Percentiles rank a stretch among this genome's conserved stretches.
These are phyloP conservation scores for Prosapia bicincta DNA, from an alignment of 2,888 invertebrate species.

Conservation along the genomic window DNA sequence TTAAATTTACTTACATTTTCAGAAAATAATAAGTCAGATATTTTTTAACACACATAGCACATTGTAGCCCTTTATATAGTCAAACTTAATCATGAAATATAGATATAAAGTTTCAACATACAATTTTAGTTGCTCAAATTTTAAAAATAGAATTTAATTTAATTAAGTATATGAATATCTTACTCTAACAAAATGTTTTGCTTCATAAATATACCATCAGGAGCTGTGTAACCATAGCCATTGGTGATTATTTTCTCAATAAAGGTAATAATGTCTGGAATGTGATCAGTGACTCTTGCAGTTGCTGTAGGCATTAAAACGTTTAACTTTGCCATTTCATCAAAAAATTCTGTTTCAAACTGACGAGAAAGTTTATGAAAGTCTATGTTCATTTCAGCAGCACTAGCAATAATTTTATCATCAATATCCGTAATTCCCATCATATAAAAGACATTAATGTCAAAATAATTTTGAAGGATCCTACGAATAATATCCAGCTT, in stretches of 20 bases:
- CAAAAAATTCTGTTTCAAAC: constrained; percentile 80
- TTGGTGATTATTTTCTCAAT: constrained; percentile 62
- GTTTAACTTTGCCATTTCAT: constrained; percentile 68
- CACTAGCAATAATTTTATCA: constrained; percentile 84
- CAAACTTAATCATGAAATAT: too few species aligned
- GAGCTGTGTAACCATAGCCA: constrained; percentile 63
- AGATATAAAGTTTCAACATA: too few species aligned
- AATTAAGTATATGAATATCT: neutral
- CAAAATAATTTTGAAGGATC: constrained; percentile 70
- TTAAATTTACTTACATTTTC: too few species aligned
- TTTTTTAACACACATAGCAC: too few species aligned
- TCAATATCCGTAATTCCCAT: constrained; percentile 95
- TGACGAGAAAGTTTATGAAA: constrained; percentile 56
- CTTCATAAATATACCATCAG: neutral
- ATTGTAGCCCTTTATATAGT: too few species aligned
- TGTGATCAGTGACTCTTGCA: constrained; percentile 76
- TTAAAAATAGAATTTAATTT: too few species aligned
- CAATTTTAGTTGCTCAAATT: too few species aligned
- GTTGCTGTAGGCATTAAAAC: constrained; percentile 67
- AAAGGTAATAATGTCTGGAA: constrained; percentile 73
- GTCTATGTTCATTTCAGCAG: constrained; percentile 55
- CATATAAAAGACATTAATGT: constrained; percentile 71
- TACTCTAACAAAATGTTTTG: neutral
- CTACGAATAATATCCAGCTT: constrained; percentile 84
- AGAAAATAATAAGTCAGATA: too few species aligned